Evolutionary conservation across 2,888 invertebrate genomes (phyloP).

Genomic region (Leucophora obtusa): DNA sequence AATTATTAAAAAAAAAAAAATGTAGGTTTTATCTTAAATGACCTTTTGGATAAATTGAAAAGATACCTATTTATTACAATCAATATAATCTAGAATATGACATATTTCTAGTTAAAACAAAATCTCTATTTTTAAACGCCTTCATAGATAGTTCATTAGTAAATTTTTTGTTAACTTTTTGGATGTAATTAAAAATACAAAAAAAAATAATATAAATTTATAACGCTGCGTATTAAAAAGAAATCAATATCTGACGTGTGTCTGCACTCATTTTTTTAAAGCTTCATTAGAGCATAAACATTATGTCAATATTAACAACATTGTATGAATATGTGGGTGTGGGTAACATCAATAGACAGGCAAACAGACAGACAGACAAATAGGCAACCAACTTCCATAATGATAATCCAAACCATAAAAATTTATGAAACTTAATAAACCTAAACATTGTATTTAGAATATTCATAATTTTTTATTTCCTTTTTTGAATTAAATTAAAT

Average conservation of each 20-base stretch:
- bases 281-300: constrained; percentile 59
- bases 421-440: background rate
- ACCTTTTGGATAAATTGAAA: constrained; percentile 4
- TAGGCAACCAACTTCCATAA: constrained; percentile 2
- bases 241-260: constrained; percentile 57
- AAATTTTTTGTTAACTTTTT: background rate
- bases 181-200: constrained; percentile 15
- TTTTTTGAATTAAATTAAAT: background rate
- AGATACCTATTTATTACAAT: background rate
- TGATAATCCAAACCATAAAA: background rate
- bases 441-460: background rate
- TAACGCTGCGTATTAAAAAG: constrained; percentile 15
- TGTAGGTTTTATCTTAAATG: constrained; percentile 10
- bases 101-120: background rate
- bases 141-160: constrained; percentile 8
- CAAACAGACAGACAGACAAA: background rate
- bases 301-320: constrained; percentile 14
- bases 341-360: constrained; percentile 18
- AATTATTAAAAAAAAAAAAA: background rate
- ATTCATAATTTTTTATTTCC: background rate
- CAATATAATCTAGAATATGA: background rate
- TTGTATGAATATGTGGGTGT: constrained; percentile 29
- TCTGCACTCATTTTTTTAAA: constrained; percentile 45
- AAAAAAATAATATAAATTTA: constrained; percentile 15
- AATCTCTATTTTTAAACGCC: constrained; percentile 27